A percentile compares a stretch with the other conserved stretches of the same genome.
Conservation (phyloP, 1,140 invertebrate genomes). For the Zophobas atratus region DNA sequence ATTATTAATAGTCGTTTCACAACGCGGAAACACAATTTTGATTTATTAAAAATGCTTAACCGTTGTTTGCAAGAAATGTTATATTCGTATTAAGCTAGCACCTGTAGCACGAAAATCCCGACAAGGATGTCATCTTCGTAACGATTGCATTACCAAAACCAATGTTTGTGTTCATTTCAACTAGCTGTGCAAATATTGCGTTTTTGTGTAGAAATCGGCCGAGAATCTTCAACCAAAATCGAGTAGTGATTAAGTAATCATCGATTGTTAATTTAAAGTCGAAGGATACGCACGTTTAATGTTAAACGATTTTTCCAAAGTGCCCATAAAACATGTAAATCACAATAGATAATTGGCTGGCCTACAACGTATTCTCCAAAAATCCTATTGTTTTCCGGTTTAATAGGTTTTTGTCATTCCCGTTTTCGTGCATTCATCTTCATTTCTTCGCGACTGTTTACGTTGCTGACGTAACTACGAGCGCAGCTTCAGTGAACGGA, state of each 20-base stretch:
- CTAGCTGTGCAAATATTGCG: no score
- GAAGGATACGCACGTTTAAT: not conserved
- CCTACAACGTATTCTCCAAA: not conserved
- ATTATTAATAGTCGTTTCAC: conserved; percentile 32
- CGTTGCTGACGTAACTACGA: conserved; percentile 1
- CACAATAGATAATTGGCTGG: conserved; percentile 2
- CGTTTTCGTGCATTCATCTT: conserved; percentile 5
- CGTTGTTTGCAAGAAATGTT: conserved; percentile 10
- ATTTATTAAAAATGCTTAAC: conserved; percentile 14
- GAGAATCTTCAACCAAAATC: no score
- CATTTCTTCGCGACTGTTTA: not conserved
- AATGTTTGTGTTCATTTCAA: no score
- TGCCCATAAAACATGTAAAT: not conserved
- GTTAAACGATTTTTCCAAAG: not conserved
- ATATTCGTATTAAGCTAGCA: conserved; percentile 8
- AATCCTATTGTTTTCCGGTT: not conserved
- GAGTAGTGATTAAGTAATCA: no score
- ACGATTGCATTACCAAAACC: not conserved
- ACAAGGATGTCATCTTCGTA: not conserved
- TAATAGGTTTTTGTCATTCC: not conserved
- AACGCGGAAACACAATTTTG: conserved; percentile 24
- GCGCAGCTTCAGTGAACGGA: conserved; percentile 22
- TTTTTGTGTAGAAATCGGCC: no score
- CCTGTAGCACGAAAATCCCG: not conserved
- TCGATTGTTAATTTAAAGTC: not conserved